Percentiles rank a stretch among this genome's conserved stretches.
These are phyloP conservation scores for Sebastes taczanowskii DNA, from an alignment of 2,797 vertebrate species.

Conservation along the genomic window DNA sequence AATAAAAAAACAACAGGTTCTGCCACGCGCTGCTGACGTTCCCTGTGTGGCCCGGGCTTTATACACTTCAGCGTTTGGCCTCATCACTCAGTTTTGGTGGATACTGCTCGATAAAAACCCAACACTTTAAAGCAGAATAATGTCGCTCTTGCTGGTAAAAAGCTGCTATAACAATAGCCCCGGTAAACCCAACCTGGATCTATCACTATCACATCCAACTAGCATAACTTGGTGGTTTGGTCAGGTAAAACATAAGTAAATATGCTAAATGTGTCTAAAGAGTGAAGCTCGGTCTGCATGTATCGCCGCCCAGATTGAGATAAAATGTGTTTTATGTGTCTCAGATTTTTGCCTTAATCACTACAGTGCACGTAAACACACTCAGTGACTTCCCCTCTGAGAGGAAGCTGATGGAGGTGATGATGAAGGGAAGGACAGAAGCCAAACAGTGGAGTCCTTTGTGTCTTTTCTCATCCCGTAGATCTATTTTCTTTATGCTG, in stretches of 20 bases:
- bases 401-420: slow-evolving; percentile 33
- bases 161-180: not conserved
- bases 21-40: too few relatives aligned
- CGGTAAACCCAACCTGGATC: not conserved
- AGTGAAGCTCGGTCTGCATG: slow-evolving; percentile 19
- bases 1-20: too few relatives aligned
- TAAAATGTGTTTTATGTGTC: not conserved
- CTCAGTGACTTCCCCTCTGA: slow-evolving; percentile 20
- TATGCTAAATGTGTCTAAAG: not conserved
- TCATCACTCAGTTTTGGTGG: not conserved
- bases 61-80: too few relatives aligned
- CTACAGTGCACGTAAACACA: slow-evolving; percentile 41
- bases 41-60: not conserved
- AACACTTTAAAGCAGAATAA: not conserved
- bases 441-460: slow-evolving; percentile 29
- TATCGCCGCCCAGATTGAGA: not conserved
- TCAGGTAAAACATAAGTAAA: not conserved
- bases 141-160: not conserved
- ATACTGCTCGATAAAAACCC: fast-evolving
- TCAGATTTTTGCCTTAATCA: not conserved
- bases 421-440: slow-evolving; percentile 29
- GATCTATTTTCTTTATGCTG: not conserved
- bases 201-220: not conserved
- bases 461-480: slow-evolving; percentile 19
- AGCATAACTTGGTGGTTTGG: fast-evolving